Evolutionary conservation across 2,888 invertebrate species (phyloP).

Genomic region (Trachelus tabidus): DNA sequence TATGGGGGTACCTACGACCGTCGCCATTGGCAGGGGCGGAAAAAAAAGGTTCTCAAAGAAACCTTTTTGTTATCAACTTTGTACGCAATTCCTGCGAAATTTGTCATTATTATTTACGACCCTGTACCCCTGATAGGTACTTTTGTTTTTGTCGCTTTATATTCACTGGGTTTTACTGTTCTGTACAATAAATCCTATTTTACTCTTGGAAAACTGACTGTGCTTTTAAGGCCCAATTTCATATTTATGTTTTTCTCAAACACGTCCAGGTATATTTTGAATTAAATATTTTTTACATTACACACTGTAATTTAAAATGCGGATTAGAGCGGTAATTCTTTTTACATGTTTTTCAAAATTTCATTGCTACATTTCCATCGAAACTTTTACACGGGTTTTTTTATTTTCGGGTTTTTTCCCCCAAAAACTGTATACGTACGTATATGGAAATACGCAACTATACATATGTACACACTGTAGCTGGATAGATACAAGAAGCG

Average conservation of each 20-base stretch:
- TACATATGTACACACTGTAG: background rate
- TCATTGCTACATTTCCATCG: background rate
- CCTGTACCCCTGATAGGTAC: background rate
- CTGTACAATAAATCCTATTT: background rate
- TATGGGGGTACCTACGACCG: background rate
- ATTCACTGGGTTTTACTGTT: background rate
- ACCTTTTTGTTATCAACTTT: background rate
- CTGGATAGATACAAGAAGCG: background rate
- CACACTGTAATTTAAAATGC: no score
- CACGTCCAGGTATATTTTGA: background rate
- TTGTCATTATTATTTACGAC: background rate
- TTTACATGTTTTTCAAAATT: no score
- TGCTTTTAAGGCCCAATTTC: background rate
- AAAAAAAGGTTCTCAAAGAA: background rate
- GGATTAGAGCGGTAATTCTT: no score
- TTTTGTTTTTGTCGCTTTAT: background rate
- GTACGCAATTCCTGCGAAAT: background rate
- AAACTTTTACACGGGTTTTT: background rate
- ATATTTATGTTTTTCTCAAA: background rate
- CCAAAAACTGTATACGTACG: background rate
- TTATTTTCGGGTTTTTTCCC: background rate
- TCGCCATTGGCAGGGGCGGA: background rate
- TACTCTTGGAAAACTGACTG: background rate
- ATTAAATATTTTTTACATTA: no score
- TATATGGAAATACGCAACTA: background rate